Percentiles rank a stretch among this genome's conserved stretches.
These are phyloP conservation scores for Apogon talboti DNA, from an alignment of 2,797 vertebrate species.

Conservation along the genomic window DNA sequence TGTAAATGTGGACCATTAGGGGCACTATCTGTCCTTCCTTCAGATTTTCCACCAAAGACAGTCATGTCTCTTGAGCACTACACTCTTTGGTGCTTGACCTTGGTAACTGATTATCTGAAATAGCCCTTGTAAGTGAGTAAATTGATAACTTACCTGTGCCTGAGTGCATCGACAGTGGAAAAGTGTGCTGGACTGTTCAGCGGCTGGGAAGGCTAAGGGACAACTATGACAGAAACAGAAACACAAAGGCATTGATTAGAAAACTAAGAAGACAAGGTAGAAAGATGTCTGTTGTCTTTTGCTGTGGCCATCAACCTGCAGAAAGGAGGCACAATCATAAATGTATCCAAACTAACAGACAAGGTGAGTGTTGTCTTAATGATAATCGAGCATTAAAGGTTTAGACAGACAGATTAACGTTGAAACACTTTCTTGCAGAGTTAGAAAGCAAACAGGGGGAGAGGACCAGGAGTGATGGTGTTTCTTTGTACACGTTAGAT, in stretches of 20 bases:
- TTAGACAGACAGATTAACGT: too few species aligned
- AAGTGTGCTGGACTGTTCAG: not conserved
- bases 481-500: slow-evolving; percentile 18
- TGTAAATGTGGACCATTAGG: slow-evolving; percentile 9
- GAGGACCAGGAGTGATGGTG: not conserved
- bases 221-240: not conserved
- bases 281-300: slow-evolving; percentile 38
- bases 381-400: not conserved
- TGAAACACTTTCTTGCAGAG: not conserved
- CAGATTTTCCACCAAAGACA: not conserved
- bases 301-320: slow-evolving; percentile 6
- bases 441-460: slow-evolving; percentile 1
- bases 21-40: slow-evolving; percentile 4
- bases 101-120: slow-evolving; percentile 57
- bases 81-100: slow-evolving; percentile 11
- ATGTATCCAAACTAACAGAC: slow-evolving; percentile 21
- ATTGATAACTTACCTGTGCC: slow-evolving; percentile 31
- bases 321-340: slow-evolving; percentile 15
- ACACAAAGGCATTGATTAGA: slow-evolving; percentile 15
- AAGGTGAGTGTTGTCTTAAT: slow-evolving; percentile 48
- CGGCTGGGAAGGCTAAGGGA: not conserved
- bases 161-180: not conserved
- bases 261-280: not conserved
- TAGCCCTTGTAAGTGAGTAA: slow-evolving; percentile 22
- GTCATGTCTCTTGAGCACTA: slow-evolving; percentile 6